These are phyloP conservation scores for Dunckerocampus dactyliophorus DNA, from an alignment of 2,113 vertebrate genomes.

Conservation along the genomic window DNA sequence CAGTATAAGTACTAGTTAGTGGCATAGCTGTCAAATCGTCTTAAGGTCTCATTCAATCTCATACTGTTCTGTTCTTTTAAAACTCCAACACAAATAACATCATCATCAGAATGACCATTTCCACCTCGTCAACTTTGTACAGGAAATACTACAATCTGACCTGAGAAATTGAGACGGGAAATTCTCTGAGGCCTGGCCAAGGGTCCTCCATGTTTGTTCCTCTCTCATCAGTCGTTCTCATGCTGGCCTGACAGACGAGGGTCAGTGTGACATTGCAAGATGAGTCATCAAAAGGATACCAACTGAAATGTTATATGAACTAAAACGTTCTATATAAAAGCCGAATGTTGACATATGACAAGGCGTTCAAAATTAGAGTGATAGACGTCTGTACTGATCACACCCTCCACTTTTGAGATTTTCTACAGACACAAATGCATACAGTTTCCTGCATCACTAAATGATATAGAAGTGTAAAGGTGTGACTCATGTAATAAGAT, in stretches of 20 bases:
- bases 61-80: neutral
- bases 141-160: conserved; percentile 6
- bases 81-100: neutral
- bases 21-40: neutral
- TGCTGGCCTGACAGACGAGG: neutral
- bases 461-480: neutral
- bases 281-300: conserved; percentile 14
- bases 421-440: too few relatives aligned
- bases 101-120: neutral
- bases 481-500: conserved; percentile 4
- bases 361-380: too few relatives aligned
- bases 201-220: conserved; percentile 33
- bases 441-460: too few relatives aligned
- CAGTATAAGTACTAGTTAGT: neutral
- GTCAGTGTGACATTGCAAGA: conserved; percentile 12
- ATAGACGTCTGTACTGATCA: too few relatives aligned
- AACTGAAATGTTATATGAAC: neutral
- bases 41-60: too few relatives aligned
- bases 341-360: neutral
- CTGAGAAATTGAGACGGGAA: conserved; percentile 10
- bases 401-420: too few relatives aligned
- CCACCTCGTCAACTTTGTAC: conserved; percentile 7
- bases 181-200: conserved; percentile 10
- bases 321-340: neutral
- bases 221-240: neutral